Evolutionary conservation across 2,888 invertebrate species (phyloP).

Genomic region (Idaea straminata): DNA sequence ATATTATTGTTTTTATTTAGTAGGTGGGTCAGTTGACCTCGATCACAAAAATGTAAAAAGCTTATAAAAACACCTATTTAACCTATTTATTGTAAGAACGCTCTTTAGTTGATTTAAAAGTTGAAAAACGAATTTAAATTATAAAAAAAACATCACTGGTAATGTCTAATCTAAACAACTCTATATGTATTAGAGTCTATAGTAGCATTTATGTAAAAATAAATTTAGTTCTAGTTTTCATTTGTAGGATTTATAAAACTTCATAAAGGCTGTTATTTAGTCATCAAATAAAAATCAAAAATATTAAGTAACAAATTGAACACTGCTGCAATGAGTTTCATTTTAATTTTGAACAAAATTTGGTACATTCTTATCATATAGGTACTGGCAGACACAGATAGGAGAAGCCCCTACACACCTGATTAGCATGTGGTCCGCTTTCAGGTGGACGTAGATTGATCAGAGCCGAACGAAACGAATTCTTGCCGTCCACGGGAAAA

Average conservation of each 20-base stretch:
- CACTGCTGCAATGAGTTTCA: slow-evolving; percentile 1
- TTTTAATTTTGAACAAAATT: neutral
- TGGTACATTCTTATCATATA: neutral
- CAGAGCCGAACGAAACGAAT: too few relatives aligned
- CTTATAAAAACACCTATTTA: neutral
- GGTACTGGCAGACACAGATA: neutral
- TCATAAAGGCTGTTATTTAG: slow-evolving; percentile 6
- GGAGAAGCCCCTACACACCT: neutral
- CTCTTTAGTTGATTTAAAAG: neutral
- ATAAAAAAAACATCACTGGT: neutral
- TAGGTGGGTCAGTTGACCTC: neutral
- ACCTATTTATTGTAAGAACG: neutral
- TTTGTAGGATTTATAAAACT: neutral
- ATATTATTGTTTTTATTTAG: neutral
- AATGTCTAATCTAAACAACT: neutral
- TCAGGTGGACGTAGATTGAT: too few relatives aligned
- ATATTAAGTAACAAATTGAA: slow-evolving; percentile 6
- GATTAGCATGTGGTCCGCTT: neutral
- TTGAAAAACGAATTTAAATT: neutral
- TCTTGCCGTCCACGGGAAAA: too few relatives aligned
- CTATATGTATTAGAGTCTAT: neutral
- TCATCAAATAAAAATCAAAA: slow-evolving; percentile 5
- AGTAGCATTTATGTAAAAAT: neutral
- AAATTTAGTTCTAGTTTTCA: neutral
- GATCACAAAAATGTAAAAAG: neutral